Base-by-base conservation (phyloP, 2,797 vertebrate species). In the Rhinoraja longicauda region DNA sequence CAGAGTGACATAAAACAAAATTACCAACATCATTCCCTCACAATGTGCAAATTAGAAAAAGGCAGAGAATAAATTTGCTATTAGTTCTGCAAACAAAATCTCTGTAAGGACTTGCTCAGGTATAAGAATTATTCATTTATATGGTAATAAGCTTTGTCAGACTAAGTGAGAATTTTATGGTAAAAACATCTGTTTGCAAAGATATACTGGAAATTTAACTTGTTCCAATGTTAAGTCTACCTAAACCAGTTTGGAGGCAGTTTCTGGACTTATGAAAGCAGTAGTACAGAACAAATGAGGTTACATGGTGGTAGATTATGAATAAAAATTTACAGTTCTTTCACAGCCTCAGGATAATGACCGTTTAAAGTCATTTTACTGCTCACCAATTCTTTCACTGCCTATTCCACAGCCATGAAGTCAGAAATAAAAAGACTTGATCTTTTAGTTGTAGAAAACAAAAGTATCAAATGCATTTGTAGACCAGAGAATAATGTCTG, bases 11-110 rank as follows among this genome's bases (percentile, higher is more conserved):
- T 94, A 95, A 95, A 93, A 93, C 93, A 94, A 94, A 95, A 95
- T 94, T 93, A 84, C 93, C 94, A 93, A 57, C 19, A 93, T 93
- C 90, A 92, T 96, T 95, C 96, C 96, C 96, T 96, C 94, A 94
- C 94, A 95, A 97, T 98, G 98, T 99, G 98, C 98, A 99, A 99
- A 98, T 97, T 94, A 93, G 95, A 97, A 96, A 96, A 98, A 96
- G 96, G 96, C 95, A 96, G 96, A 96, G 95, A 96, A 95, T 95
- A 96, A 97, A 97, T 96, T 95, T 95, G 96, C 94, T 93, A 93
- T 93, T 95, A 95, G 94, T 93, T 92, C 45, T 45, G 62, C 86
- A 17, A 75, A n/a, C 26, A 92, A 75, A 92, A 73, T 73, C 29
- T 53, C 70, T 13, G 53, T 19, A 72, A 53, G 24, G 39, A 36